These are phyloP conservation scores for Copsychus sechellarum DNA, from an alignment of 2,113 vertebrate genomes.

Conservation along the genomic window DNA sequence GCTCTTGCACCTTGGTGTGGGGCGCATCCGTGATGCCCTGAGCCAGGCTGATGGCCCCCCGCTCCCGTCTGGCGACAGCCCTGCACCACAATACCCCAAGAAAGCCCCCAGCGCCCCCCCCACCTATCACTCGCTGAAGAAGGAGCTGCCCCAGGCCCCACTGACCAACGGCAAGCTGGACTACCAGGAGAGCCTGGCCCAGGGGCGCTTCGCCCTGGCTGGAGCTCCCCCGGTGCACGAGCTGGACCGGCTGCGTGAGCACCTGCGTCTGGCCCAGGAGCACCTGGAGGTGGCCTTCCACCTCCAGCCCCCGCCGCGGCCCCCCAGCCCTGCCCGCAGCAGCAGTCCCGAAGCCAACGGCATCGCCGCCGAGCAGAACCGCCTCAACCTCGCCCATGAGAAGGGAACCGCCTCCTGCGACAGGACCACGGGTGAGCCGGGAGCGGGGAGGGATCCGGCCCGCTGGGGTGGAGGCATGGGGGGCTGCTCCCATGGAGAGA, in stretches of 20 bases:
- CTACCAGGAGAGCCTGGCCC: constrained; percentile 69
- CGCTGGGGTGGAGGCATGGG: neutral
- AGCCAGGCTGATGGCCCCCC: neutral
- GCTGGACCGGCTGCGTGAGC: constrained; percentile 79
- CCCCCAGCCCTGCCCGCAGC: constrained; percentile 78
- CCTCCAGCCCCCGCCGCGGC: constrained; percentile 12
- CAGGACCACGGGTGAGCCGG: constrained; percentile 49
- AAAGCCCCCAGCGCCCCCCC: constrained; percentile 75
- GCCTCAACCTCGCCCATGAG: constrained; percentile 86
- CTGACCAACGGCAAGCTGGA: constrained; percentile 55
- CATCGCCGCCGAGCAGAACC: constrained; percentile 83
- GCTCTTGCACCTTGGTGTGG: constrained; percentile 82
- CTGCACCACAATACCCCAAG: neutral
- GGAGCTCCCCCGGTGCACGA: constrained; percentile 62
- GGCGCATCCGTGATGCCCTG: constrained; percentile 80
- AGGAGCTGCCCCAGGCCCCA: constrained; percentile 66
- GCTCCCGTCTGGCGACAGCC: accelerated
- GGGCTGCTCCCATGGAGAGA: neutral
- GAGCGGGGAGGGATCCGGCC: accelerated
- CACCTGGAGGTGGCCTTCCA: constrained; percentile 86
- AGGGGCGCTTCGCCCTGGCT: constrained; percentile 59
- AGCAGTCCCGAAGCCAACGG: constrained; percentile 84
- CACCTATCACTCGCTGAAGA: constrained; percentile 81
- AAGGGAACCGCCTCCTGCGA: constrained; percentile 75
- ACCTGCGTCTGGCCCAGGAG: constrained; percentile 85